Evolutionary conservation across 2,888 invertebrate species (phyloP).

Genomic region (Drosophila atripex): DNA sequence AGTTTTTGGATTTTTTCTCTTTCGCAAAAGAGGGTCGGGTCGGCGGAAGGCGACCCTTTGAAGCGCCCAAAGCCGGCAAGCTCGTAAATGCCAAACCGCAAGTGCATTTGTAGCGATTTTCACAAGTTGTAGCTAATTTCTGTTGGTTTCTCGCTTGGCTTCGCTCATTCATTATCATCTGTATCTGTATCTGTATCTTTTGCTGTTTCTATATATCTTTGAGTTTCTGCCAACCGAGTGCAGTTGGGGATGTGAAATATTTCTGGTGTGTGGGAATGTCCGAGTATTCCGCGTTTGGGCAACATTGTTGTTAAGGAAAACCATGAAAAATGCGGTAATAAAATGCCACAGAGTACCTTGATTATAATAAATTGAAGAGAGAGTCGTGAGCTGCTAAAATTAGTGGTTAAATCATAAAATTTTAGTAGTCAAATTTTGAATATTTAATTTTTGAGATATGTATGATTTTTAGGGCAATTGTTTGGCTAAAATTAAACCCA

Average conservation of each 20-base stretch:
- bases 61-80: conserved; percentile 19
- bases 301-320: conserved; percentile 6
- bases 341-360: neutral
- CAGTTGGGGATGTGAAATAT: conserved; percentile 69
- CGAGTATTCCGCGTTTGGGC: conserved; percentile 26
- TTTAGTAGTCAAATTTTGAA: neutral
- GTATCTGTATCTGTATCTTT: conserved; percentile 24
- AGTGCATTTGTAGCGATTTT: conserved; percentile 76
- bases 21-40: conserved; percentile 9
- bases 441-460: neutral
- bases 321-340: conserved; percentile 11
- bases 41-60: conserved; percentile 55
- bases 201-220: conserved; percentile 21
- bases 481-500: neutral
- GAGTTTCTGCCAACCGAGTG: conserved; percentile 24
- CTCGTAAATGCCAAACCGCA: conserved; percentile 75
- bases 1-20: neutral
- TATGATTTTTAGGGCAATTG: neutral
- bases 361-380: neutral
- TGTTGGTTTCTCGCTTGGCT: conserved; percentile 69
- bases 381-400: no score
- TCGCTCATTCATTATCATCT: conserved; percentile 50
- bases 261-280: conserved; percentile 73
- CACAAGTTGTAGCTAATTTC: conserved; percentile 78
- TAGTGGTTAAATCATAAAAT: neutral